Base-by-base conservation (phyloP, 2,797 vertebrate genomes). In the Kryptopterus vitreolus region DNA sequence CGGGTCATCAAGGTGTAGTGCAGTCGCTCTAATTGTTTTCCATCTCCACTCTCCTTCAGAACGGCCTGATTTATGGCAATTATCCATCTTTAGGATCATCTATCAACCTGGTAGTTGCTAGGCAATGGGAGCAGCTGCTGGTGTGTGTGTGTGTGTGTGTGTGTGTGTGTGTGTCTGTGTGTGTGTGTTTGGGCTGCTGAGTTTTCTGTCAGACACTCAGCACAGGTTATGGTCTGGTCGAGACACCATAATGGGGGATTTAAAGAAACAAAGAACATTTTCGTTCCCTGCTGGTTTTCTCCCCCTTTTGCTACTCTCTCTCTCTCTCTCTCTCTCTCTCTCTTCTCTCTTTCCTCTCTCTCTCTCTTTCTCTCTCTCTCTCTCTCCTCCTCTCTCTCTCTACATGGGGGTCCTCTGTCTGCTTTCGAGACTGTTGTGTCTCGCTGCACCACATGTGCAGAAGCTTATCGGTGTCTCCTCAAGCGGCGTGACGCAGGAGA, bases 11-110 rank as follows among this genome's bases (percentile, higher is more conserved):
- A 86, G 86, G 91, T 87, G 87, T 92, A 90, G 93, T 93, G 93
- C 75, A 82, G 84, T 86, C 93, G 87, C 92, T 94, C 95, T 92
- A 93, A 93, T 95, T 94, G 93, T 94, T 95, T 96, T 95, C 93
- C 84, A 92, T 91, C 92, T 72, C 88, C 89, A 91, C 78, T 95
- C 95, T 94, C 90, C 93, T 90, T 95, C 94, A 95, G 95, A 96
- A 95, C 93, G 90, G 94, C 94, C 94, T 98, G 96, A 99, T 99
- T 98, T 97, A 99, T 99, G 95, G 95, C 96, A 95, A 98, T 97
- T 97, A 98, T 98, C 96, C 96, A 97, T 98, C 97, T 97, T 98
- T 95, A 93, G 96, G 97, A 96, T 97, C 96, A 98, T 98, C 96
- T 95, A 96, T 98, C 96, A 98, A 96, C 93, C 81, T 96, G 95